phyloP scores from a whole-genome alignment of 2,888 invertebrate species.

The Invenusta paracnida region DNA sequence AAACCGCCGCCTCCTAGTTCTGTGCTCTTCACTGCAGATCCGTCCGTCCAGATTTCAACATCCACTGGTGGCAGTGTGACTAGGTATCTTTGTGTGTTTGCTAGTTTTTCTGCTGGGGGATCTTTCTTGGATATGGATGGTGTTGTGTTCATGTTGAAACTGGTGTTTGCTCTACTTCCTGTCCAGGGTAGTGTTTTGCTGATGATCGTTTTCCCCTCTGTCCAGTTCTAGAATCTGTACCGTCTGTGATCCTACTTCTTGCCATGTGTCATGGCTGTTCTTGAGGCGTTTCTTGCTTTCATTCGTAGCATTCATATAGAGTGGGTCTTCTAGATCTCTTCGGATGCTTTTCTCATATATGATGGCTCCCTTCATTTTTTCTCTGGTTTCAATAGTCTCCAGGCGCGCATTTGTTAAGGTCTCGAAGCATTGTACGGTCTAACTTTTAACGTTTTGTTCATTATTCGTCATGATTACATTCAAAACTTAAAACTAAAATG shows the following conservation, averaged over 20 bases:
- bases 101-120: not conserved
- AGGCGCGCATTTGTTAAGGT: too few species aligned
- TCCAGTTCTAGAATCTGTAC: not conserved
- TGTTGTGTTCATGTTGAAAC: not conserved
- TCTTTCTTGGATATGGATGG: not conserved
- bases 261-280: not conserved
- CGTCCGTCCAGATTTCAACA: not conserved
- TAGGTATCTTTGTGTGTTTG: not conserved
- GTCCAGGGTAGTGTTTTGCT: not conserved
- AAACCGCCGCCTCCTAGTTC: not conserved
- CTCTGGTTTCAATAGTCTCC: not conserved
- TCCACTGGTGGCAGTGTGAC: not conserved
- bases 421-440: too few species aligned
- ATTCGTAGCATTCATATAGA: not conserved
- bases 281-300: not conserved
- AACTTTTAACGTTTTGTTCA: too few species aligned
- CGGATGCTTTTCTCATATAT: not conserved
- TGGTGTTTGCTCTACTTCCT: not conserved
- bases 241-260: not conserved
- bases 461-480: too few species aligned
- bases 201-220: not conserved
- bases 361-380: not conserved
- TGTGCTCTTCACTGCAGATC: not conserved
- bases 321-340: not conserved
- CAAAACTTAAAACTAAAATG: too few species aligned